These are phyloP conservation scores for Megaustenia siamemsis DNA, from an alignment of 2,888 invertebrate genomes.

Conservation along the genomic window DNA sequence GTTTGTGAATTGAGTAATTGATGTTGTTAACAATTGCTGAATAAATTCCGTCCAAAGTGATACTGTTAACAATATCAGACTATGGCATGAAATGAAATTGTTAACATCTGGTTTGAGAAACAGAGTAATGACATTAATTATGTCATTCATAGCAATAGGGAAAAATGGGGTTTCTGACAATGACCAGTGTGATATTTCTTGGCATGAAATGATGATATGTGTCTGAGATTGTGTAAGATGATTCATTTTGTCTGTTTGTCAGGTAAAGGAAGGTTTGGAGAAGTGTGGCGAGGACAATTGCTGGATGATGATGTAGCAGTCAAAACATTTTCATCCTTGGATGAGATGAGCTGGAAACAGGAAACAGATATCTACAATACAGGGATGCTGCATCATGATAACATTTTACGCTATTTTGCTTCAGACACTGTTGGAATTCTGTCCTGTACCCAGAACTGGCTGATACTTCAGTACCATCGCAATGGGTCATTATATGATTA, in stretches of 20 bases:
- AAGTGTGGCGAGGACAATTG: constrained; percentile 96
- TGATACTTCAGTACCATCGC: constrained; percentile 93
- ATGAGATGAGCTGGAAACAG: constrained; percentile 95
- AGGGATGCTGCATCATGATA: constrained; percentile 92
- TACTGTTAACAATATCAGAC: too few relatives aligned
- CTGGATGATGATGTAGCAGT: constrained; percentile 96
- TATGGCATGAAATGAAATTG: too few relatives aligned
- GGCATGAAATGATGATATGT: too few relatives aligned
- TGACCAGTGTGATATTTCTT: too few relatives aligned
- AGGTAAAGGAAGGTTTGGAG: constrained; percentile 92
- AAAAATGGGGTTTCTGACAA: too few relatives aligned
- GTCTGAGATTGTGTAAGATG: too few relatives aligned
- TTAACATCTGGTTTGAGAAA: too few relatives aligned
- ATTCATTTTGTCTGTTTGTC: constrained; percentile 12
- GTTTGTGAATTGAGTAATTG: too few relatives aligned
- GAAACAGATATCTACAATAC: constrained; percentile 96
- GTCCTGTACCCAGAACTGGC: constrained; percentile 95
- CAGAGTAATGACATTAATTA: too few relatives aligned
- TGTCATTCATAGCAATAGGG: too few relatives aligned
- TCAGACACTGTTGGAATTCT: constrained; percentile 95
- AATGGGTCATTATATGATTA: constrained; percentile 95
- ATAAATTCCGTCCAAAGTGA: too few relatives aligned
- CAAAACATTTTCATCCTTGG: constrained; percentile 95
- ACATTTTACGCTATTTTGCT: constrained; percentile 95
- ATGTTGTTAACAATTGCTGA: too few relatives aligned